Evolutionary conservation across 1,140 invertebrate genomes (phyloP), one percentile per base, ranked within the genome.

Genomic region (Pogonus chalceus): DNA sequence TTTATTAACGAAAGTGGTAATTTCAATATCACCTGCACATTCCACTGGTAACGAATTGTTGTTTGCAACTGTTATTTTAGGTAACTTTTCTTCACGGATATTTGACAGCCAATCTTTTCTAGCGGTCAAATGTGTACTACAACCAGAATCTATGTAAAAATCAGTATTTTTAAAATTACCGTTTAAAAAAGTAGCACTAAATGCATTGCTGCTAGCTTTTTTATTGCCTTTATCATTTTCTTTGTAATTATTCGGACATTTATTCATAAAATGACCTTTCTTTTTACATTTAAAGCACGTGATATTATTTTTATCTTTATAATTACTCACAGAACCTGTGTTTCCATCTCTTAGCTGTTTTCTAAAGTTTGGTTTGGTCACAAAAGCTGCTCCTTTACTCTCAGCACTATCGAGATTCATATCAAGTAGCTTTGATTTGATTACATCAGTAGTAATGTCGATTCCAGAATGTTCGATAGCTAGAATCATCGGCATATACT

Each of bases 81-180:
- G n/a, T n/a, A n/a, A n/a, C n/a, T n/a, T n/a, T n/a, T n/a, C n/a
- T n/a, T n/a, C n/a, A n/a, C n/a, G n/a, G n/a, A n/a, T n/a, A n/a
- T n/a, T n/a, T n/a, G n/a, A n/a, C n/a, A n/a, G n/a, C n/a, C n/a
- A 60, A 49, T 57, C 39, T 53, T 18, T 1, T 20, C 61, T 60
- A 7, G 58, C 47, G 0, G 63, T 65, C 49, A 67, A 54, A 54
- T 67, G 65, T 1, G 51, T 35, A 51, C 61, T 63, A 20, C 64
- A 61, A 14, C 63, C 64, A 1, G 58, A 61, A 53, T 67, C 61
- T 16, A 65, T 55, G 53, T 65, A 68, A 61, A 59, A 67, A 22
- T 63, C 61, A 4, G 31, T 16, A 52, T 52, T 56, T 39, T 53
- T 60, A 35, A 61, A 65, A 23, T 46, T 26, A n/a, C 57, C 57